phyloP scores from a whole-genome alignment of 2,888 invertebrate genomes.

The Orthosia cruda region DNA sequence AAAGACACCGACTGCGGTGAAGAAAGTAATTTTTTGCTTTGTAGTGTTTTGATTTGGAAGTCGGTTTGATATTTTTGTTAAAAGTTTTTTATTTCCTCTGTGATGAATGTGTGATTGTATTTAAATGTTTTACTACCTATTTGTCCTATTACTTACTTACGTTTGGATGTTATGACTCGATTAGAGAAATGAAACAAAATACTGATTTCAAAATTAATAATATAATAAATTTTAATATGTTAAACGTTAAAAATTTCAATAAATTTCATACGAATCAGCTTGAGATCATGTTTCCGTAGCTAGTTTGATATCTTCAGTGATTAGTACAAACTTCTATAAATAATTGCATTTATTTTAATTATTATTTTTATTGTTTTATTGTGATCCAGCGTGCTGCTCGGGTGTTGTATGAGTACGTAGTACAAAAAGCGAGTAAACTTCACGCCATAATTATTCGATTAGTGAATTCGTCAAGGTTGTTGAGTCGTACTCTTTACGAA shows the following conservation, averaged over 20 bases:
- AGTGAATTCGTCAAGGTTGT: conserved; percentile 44
- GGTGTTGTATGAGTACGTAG: conserved; percentile 26
- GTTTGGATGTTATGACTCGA: background rate
- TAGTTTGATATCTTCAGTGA: conserved; percentile 39
- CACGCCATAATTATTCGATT: conserved; percentile 48
- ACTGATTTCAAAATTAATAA: conserved; percentile 78
- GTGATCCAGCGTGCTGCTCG: conserved; percentile 43
- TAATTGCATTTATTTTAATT: conserved; percentile 40
- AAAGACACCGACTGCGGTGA: no score
- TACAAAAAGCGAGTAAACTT: conserved; percentile 27
- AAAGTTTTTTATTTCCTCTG: no score
- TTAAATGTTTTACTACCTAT: background rate
- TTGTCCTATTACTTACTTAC: no score
- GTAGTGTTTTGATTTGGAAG: no score
- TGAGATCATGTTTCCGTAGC: conserved; percentile 76
- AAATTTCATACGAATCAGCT: conserved; percentile 74
- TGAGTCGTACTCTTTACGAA: conserved; percentile 3
- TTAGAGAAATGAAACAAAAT: conserved; percentile 67
- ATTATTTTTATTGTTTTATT: conserved; percentile 25
- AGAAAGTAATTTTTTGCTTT: no score
- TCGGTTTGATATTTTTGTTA: no score
- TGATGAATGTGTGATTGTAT: background rate
- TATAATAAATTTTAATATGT: conserved; percentile 76
- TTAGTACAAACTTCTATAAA: conserved; percentile 41
- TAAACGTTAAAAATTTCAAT: conserved; percentile 80